Evolutionary conservation across 1,140 invertebrate genomes (phyloP).

Genomic region (Notospermus geniculatus): DNA sequence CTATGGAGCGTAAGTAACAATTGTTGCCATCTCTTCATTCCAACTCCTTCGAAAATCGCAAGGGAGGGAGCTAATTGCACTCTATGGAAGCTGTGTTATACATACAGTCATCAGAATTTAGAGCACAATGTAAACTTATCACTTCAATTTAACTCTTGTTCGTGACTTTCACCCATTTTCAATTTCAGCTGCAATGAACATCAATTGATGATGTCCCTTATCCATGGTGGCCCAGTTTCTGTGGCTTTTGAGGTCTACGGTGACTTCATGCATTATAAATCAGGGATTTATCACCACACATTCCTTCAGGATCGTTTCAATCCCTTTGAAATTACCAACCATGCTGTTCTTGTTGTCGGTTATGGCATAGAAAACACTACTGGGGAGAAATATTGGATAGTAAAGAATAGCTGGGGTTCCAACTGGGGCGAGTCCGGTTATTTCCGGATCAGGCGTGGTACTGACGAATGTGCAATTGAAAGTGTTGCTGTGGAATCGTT

Average conservation of each 20-base stretch:
- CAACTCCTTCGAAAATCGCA: no score
- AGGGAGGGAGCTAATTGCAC: no score
- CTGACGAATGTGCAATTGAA: constrained; percentile 53
- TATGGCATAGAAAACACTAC: constrained; percentile 35
- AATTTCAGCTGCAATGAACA: constrained; percentile 58
- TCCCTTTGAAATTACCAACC: constrained; percentile 31
- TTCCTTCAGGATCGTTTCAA: constrained; percentile 21
- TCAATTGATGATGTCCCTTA: constrained; percentile 57
- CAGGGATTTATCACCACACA: constrained; percentile 42
- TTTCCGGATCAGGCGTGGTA: constrained; percentile 55
- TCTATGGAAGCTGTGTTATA: no score
- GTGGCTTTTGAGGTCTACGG: constrained; percentile 59
- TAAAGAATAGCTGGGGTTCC: constrained; percentile 55
- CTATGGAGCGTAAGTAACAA: constrained; percentile 54
- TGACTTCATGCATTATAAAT: constrained; percentile 55
- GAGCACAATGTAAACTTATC: no score
- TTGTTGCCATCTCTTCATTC: no score
- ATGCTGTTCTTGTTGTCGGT: constrained; percentile 50
- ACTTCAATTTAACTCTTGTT: no score
- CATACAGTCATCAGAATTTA: no score
- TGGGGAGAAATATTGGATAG: constrained; percentile 27
- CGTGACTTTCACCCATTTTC: no score
- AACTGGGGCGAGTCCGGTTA: constrained; percentile 59
- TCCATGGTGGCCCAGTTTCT: constrained; percentile 60
- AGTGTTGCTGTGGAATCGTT: constrained; percentile 24